Percentiles rank a stretch among this genome's conserved stretches.
Evolutionary conservation across 2,888 invertebrate species (phyloP).

Genomic region (Hypena proboscidalis): DNA sequence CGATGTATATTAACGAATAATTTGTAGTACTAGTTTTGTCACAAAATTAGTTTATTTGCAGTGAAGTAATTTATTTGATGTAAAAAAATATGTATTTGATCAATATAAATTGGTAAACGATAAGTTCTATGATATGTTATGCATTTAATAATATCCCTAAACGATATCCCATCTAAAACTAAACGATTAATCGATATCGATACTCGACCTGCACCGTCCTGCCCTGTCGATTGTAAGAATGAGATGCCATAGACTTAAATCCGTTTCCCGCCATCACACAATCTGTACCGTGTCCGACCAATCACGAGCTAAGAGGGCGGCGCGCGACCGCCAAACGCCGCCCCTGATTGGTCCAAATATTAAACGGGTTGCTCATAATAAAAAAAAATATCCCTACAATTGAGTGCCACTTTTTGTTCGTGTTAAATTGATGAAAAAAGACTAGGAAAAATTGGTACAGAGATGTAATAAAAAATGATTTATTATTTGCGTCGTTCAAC

Average conservation of each 20-base stretch:
- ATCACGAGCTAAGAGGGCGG: slow-evolving; percentile 73
- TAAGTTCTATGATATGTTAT: too few species aligned
- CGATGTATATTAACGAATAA: too few species aligned
- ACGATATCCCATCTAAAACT: too few species aligned
- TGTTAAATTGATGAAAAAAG: slow-evolving; percentile 84
- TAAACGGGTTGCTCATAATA: slow-evolving; percentile 78
- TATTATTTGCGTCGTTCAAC: slow-evolving; percentile 77
- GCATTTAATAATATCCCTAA: too few species aligned
- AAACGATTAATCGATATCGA: slow-evolving; percentile 43
- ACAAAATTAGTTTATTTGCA: too few species aligned
- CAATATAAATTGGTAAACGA: too few species aligned
- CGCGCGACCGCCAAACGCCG: slow-evolving; percentile 57
- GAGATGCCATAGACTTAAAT: slow-evolving; percentile 80
- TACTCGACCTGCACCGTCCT: slow-evolving; percentile 19
- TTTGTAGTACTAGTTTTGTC: too few species aligned
- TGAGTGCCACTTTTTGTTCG: slow-evolving; percentile 82
- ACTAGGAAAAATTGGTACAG: slow-evolving; percentile 76
- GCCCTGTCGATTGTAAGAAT: slow-evolving; percentile 72
- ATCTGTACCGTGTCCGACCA: slow-evolving; percentile 73
- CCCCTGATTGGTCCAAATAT: slow-evolving; percentile 73
- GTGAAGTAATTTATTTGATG: too few species aligned
- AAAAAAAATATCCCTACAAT: slow-evolving; percentile 80
- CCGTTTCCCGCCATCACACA: slow-evolving; percentile 83
- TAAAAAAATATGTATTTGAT: too few species aligned
- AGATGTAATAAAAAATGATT: slow-evolving; percentile 84